Evolutionary conservation across 2,888 invertebrate species (phyloP), one percentile per base, ranked within the genome.

Genomic region (Clitarchus hookeri): DNA sequence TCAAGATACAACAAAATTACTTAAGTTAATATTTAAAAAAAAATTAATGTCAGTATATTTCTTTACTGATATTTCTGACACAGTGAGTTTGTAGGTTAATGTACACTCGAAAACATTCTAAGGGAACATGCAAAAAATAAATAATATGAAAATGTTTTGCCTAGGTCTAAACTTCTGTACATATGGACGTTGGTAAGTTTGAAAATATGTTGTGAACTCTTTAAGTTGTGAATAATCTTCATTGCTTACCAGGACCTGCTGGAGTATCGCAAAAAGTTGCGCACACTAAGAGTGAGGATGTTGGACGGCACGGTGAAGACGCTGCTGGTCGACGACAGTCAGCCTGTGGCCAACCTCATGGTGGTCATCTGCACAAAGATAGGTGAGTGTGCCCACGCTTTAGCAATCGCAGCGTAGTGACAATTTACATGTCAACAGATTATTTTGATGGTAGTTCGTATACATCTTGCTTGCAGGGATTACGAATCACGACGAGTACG

Each of bases 401-500:
- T 36, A 36, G 36, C 36, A 36, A 36, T 36, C 36, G 4, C 36
- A 1, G 4, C 4, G 36, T 36, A 36, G 4, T 1, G 36, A 36
- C 36, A 36, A 1, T 3, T 36, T n/a, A 77, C 23, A 77, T 77
- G 77, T 77, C 6, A 77, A n/a, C 25, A 36, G 36, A 36, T 80
- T n/a, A n/a, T n/a, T 13, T 8, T 80, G n/a, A 26, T 53, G 53
- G 53, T 53, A n/a, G 83, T 83, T 23, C n/a, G n/a, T n/a, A n/a
- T n/a, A n/a, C n/a, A 8, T 53, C 13, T 85, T 82, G 87, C 87
- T 88, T 88, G 82, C 87, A 93, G 93, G 93, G 65, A 98, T 99
- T 90, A 98, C 99, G 90, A 99, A 99, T 93, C 98, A 99, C 91
- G 99, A 99, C 91, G 99, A 99, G 91, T 99, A 99, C 91, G 97